phyloP scores from a whole-genome alignment of 1,140 invertebrate genomes.

The Hesperophylax magnus region DNA sequence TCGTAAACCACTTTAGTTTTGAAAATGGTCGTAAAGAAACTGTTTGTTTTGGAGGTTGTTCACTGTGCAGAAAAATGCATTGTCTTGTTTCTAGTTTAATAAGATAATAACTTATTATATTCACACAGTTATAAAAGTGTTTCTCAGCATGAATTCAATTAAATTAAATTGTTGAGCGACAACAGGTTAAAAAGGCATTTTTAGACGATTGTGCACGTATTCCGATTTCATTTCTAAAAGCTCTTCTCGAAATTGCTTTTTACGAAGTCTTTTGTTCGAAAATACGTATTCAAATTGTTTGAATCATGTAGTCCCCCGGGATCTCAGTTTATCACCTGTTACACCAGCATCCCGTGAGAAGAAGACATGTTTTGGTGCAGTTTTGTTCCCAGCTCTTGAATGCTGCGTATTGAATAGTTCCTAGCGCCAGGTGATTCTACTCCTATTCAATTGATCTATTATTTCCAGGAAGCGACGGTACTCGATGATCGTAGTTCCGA shows the following conservation, averaged over 20 bases:
- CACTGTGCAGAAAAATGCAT: too few species aligned
- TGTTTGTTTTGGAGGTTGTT: neutral
- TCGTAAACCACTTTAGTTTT: neutral
- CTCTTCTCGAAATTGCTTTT: too few species aligned
- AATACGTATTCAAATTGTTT: too few species aligned
- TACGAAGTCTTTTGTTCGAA: too few species aligned
- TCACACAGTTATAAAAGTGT: neutral
- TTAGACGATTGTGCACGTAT: too few species aligned
- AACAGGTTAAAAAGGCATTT: too few species aligned
- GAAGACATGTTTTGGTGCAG: neutral
- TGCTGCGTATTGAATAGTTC: neutral
- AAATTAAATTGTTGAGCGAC: too few species aligned
- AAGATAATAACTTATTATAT: neutral
- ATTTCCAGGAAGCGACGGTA: constrained; percentile 19
- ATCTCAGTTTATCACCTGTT: constrained; percentile 21
- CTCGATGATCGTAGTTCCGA: constrained; percentile 8
- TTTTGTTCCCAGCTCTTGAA: constrained; percentile 6
- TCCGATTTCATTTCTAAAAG: too few species aligned
- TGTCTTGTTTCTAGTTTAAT: neutral
- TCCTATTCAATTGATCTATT: constrained; percentile 7
- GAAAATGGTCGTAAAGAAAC: neutral
- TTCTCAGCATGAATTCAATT: neutral
- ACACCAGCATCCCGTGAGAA: constrained; percentile 15
- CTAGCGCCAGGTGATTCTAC: constrained; percentile 25
- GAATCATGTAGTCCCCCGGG: neutral